phyloP scores from a whole-genome alignment of 2,888 invertebrate genomes.

The Atethmia centrago region DNA sequence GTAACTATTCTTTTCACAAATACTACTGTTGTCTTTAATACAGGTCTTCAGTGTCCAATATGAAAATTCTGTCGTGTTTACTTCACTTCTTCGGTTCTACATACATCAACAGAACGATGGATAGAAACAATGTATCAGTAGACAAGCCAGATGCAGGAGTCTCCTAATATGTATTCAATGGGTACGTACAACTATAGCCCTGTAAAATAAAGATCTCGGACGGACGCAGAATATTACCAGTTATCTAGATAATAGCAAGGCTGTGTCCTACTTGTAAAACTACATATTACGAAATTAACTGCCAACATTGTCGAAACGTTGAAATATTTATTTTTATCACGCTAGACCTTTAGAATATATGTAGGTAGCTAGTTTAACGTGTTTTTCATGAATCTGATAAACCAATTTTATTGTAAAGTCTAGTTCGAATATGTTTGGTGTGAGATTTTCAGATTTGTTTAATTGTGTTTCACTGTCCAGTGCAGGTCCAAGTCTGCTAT shows the following conservation, averaged over 20 bases:
- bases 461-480: not conserved
- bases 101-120: not conserved
- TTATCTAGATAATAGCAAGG: conserved; percentile 50
- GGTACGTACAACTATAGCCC: not conserved
- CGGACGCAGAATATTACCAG: conserved; percentile 40
- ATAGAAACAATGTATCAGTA: not conserved
- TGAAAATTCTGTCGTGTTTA: not conserved
- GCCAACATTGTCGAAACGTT: conserved; percentile 34
- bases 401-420: not conserved
- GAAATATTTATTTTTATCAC: conserved; percentile 51
- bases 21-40: not conserved
- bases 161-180: conserved; percentile 12
- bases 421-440: not conserved
- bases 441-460: not conserved
- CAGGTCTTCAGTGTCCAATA: not conserved
- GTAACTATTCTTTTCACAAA: not conserved
- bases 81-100: not conserved
- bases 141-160: conserved; percentile 2
- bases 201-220: conserved; percentile 29
- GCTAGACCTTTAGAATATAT: conserved; percentile 12
- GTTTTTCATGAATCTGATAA: conserved; percentile 24
- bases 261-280: conserved; percentile 45
- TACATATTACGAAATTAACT: conserved; percentile 49
- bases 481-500: not conserved
- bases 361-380: conserved; percentile 3